Conservation (phyloP, 2,113 vertebrate species). For the Thermophis baileyi region DNA sequence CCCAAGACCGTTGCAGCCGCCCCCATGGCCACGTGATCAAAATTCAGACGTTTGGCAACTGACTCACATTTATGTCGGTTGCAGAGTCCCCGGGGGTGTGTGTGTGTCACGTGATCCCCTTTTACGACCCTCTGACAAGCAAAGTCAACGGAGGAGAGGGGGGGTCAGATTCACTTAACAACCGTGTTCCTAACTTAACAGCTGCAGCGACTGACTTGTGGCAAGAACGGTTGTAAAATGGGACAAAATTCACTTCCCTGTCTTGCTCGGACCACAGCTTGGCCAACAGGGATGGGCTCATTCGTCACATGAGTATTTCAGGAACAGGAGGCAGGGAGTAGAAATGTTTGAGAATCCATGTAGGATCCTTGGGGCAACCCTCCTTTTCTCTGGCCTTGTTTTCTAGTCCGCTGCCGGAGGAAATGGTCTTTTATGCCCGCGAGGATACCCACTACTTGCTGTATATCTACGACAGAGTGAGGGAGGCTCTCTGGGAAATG, state of each 20-base stretch:
- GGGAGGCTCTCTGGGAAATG: conserved; percentile 76
- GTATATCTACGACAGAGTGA: conserved; percentile 86
- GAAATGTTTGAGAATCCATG: not conserved
- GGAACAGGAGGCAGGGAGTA: not conserved
- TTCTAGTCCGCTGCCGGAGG: conserved; percentile 87
- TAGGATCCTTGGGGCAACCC: not conserved
- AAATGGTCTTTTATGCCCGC: conserved; percentile 89
- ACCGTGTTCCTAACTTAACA: not conserved
- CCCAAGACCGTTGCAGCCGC: too few relatives aligned
- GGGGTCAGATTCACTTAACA: too few relatives aligned
- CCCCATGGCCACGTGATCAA: too few relatives aligned
- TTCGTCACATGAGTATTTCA: not conserved
- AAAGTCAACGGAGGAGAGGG: too few relatives aligned
- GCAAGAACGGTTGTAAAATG: not conserved
- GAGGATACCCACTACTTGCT: conserved; percentile 94
- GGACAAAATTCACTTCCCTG: too few relatives aligned
- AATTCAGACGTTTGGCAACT: too few relatives aligned
- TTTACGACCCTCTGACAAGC: too few relatives aligned
- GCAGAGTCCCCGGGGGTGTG: too few relatives aligned
- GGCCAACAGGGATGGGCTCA: not conserved
- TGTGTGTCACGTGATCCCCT: too few relatives aligned
- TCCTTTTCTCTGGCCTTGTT: not conserved
- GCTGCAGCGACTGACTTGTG: not conserved
- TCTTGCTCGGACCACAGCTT: not conserved
- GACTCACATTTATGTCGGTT: too few relatives aligned